Percentiles rank a stretch among this genome's conserved stretches.
These are phyloP conservation scores for Acheta domesticus DNA, from an alignment of 2,888 invertebrate genomes.

Conservation along the genomic window DNA sequence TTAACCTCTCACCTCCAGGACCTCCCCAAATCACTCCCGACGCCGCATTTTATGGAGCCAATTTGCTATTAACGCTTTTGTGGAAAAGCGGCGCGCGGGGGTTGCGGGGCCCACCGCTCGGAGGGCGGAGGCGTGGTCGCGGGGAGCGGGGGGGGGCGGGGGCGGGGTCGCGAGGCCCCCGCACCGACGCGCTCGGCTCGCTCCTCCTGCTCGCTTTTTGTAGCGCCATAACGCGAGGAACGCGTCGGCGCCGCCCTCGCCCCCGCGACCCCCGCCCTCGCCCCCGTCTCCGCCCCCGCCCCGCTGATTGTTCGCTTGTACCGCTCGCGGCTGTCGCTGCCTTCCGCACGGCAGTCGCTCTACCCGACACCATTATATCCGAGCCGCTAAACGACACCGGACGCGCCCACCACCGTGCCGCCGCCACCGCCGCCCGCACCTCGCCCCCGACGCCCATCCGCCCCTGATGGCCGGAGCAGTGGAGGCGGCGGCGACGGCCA, in stretches of 20 bases:
- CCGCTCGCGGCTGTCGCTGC: background rate
- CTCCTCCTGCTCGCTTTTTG: background rate
- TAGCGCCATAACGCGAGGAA: conserved; percentile 1
- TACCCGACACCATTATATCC: background rate
- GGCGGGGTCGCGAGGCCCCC: background rate
- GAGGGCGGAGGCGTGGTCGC: background rate
- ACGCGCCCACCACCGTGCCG: background rate
- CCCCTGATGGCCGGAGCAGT: background rate
- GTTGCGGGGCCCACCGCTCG: conserved; percentile 18
- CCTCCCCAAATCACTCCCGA: conserved; percentile 32
- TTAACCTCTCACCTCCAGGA: conserved; percentile 30
- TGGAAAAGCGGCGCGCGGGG: conserved; percentile 29
- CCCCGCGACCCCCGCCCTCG: too few relatives aligned
- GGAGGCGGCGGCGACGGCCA: background rate
- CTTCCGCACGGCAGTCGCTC: background rate
- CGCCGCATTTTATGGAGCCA: conserved; percentile 42
- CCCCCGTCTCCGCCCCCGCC: background rate
- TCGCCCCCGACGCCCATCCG: background rate
- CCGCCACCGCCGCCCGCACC: too few relatives aligned
- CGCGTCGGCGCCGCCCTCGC: background rate
- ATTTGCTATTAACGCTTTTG: conserved; percentile 45
- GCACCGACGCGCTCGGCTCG: background rate
- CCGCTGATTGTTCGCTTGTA: conserved; percentile 18
- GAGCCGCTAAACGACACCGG: background rate
- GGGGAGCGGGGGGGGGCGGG: conserved; percentile 20